phyloP scores from a whole-genome alignment of 1,140 invertebrate species.

The Chlorops oryzae region DNA sequence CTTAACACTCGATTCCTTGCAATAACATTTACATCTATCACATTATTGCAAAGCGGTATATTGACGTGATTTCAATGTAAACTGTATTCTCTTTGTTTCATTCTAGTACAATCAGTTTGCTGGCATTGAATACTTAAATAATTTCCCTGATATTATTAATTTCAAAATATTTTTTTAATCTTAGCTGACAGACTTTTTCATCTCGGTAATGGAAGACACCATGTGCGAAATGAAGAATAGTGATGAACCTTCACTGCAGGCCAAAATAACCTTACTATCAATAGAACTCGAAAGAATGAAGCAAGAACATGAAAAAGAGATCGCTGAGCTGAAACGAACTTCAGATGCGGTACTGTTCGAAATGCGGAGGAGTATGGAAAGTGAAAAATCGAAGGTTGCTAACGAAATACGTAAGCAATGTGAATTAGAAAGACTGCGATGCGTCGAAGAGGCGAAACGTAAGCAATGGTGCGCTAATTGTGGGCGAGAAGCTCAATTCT shows the following conservation, averaged over 20 bases:
- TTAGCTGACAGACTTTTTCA: constrained; percentile 54
- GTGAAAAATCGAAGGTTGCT: constrained; percentile 58
- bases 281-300: constrained; percentile 61
- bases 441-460: constrained; percentile 69
- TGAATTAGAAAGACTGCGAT: constrained; percentile 58
- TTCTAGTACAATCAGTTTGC: too few species aligned
- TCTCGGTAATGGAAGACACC: constrained; percentile 55
- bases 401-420: constrained; percentile 56
- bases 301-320: constrained; percentile 52
- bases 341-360: constrained; percentile 50
- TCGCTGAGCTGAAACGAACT: constrained; percentile 50
- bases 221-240: constrained; percentile 50
- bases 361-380: constrained; percentile 59
- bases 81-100: too few species aligned
- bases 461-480: constrained; percentile 87
- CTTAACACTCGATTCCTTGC: too few species aligned
- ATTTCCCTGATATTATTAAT: too few species aligned
- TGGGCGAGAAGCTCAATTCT: constrained; percentile 78
- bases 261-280: constrained; percentile 53
- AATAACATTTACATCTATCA: too few species aligned
- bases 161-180: too few species aligned
- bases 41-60: too few species aligned
- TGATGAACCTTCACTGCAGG: constrained; percentile 50
- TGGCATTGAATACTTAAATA: too few species aligned
- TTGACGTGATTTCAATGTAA: too few species aligned